Evolutionary conservation across 2,113 vertebrate genomes (phyloP), one percentile per base, ranked within the genome.

Genomic region (Tragulus kanchil): DNA sequence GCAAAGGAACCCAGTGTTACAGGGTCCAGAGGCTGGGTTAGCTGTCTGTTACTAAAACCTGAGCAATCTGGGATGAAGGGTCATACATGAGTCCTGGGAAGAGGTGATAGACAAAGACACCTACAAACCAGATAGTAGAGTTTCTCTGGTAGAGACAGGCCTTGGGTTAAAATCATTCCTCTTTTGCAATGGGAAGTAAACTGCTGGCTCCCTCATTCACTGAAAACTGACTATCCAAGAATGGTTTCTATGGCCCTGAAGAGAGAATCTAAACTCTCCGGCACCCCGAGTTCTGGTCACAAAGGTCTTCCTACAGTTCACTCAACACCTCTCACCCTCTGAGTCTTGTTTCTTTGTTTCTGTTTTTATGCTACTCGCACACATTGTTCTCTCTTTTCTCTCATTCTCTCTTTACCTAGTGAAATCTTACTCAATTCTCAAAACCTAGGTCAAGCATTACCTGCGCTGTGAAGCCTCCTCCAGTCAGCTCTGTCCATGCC

Each of bases 381-480:
- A 26, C 11, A 6, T 56, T 26, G 17, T n/a, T 78, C 58, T 54
- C 31, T 15, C 58, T 93, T 65, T 56, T 26, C 48, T 81, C 69
- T 85, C 31, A 21, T 54, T 23, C 13, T 65, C 52, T 79, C 36
- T 79, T 50, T 75, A 85, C 16, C 31, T 67, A 78, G 19, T 21
- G 11, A 65, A 86, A 86, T 67, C 83, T 52, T 86, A 15, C 58
- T 65, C 67, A 26, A 87, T 79, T 93, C 79, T 67, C 36, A 93
- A 93, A 86, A 67, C 61, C 59, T 50, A 79, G 71, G 67, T 79
- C 36, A 73, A 78, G 50, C 52, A 36, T 45, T 58, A 65, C n/a
- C 19, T 67, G 14, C 4, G 67, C 50, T 59, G 21, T 26, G 61
- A 86, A 65, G 28, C 52, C 36, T 78, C 78, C 50, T 79, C 71